Conservation (phyloP, 2,888 invertebrate species). For the Allolobophora icterica region DNA sequence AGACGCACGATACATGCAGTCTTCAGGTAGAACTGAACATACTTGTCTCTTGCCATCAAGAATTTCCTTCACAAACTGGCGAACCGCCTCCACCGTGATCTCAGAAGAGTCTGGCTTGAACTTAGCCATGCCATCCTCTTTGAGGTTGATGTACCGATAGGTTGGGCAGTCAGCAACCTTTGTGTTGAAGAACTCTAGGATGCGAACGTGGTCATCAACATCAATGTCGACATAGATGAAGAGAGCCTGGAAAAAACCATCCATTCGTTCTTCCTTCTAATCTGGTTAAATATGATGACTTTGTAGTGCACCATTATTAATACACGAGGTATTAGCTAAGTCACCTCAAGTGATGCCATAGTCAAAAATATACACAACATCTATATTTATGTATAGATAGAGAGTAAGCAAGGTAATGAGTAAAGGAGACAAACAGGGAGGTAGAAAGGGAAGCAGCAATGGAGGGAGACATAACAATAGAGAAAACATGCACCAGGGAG, state of each 20-base stretch:
- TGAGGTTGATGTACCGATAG: conserved; percentile 88
- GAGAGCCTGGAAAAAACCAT: conserved; percentile 72
- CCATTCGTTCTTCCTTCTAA: neutral
- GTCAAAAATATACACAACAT: too few species aligned
- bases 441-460: too few species aligned
- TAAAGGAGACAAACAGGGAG: too few species aligned
- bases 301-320: neutral
- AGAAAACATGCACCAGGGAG: too few species aligned
- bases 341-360: too few species aligned
- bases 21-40: conserved; percentile 36
- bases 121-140: conserved; percentile 72
- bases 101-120: conserved; percentile 82
- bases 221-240: conserved; percentile 94
- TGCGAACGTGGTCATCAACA: conserved; percentile 93
- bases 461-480: too few species aligned
- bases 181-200: conserved; percentile 99
- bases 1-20: neutral
- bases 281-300: neutral
- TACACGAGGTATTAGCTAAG: too few species aligned
- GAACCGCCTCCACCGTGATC: conserved; percentile 73
- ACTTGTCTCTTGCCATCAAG: conserved; percentile 87
- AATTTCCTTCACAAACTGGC: conserved; percentile 86
- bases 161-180: conserved; percentile 78
- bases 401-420: too few species aligned
- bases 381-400: too few species aligned